A percentile compares a stretch with the other conserved stretches of the same genome.
Evolutionary conservation across 2,113 vertebrate genomes (phyloP).

Genomic region (Hystrix cristata): DNA sequence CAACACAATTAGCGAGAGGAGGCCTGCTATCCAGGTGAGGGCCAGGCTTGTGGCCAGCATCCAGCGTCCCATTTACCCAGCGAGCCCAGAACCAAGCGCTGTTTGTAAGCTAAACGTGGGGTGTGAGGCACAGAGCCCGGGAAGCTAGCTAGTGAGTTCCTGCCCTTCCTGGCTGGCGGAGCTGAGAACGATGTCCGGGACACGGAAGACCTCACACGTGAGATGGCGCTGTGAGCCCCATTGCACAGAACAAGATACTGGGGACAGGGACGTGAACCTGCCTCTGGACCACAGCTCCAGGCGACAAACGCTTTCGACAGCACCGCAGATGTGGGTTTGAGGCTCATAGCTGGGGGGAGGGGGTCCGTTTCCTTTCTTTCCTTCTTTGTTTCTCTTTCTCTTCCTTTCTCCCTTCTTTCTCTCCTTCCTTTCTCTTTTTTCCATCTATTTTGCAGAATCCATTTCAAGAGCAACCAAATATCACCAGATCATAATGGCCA

Average conservation of each 20-base stretch:
- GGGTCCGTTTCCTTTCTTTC: not conserved
- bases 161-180: not conserved
- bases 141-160: not conserved
- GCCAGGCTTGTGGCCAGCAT: not conserved
- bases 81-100: accelerated
- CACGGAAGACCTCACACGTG: not conserved
- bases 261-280: not conserved
- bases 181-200: not conserved
- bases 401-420: not conserved
- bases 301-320: not conserved
- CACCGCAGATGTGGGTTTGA: not conserved
- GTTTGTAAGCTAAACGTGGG: not conserved
- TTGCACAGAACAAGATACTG: not conserved
- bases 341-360: too few relatives aligned
- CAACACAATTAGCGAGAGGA: not conserved
- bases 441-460: not conserved
- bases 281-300: not conserved
- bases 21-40: not conserved
- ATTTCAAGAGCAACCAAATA: not conserved
- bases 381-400: not conserved
- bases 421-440: not conserved
- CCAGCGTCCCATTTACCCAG: not conserved
- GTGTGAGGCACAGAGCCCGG: not conserved
- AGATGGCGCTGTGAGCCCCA: not conserved
- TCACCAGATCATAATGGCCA: not conserved